These are phyloP conservation scores for Drosophila kanekoi DNA, from an alignment of 2,888 invertebrate species.

Conservation along the genomic window DNA sequence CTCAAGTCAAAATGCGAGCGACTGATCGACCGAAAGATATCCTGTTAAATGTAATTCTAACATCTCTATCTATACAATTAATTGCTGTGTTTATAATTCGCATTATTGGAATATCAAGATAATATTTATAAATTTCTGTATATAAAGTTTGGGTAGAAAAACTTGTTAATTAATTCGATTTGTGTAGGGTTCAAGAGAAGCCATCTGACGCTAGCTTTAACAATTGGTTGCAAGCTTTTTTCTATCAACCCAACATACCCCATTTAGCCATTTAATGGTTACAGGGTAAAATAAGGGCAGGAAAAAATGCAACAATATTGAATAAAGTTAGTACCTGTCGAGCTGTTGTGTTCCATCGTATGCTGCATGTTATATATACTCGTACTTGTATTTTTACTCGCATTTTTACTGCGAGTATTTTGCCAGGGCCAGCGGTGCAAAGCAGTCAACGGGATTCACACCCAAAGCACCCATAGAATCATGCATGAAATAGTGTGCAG, in stretches of 20 bases:
- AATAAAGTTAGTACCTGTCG: constrained; percentile 79
- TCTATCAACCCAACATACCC: neutral
- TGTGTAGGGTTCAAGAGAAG: too few relatives aligned
- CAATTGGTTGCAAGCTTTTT: too few relatives aligned
- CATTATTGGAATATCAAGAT: too few relatives aligned
- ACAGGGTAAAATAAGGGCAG: constrained; percentile 14
- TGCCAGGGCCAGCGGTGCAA: constrained; percentile 39
- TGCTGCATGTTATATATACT: constrained; percentile 40
- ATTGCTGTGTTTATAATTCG: neutral
- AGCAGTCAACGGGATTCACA: constrained; percentile 61
- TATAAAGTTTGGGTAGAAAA: too few relatives aligned
- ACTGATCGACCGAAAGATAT: constrained; percentile 5
- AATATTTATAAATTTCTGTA: too few relatives aligned
- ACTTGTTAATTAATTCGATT: too few relatives aligned
- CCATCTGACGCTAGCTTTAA: too few relatives aligned
- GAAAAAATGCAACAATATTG: constrained; percentile 70
- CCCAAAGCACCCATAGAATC: constrained; percentile 44
- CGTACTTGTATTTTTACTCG: constrained; percentile 25
- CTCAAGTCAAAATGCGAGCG: neutral
- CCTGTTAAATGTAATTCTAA: constrained; percentile 3
- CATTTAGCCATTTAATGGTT: neutral
- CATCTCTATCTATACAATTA: neutral
- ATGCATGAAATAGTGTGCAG: constrained; percentile 53
- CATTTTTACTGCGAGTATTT: constrained; percentile 42
- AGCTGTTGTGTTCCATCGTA: constrained; percentile 71